Base-by-base conservation (phyloP, 2,888 invertebrate species). In the Liodrosophila aerea region DNA sequence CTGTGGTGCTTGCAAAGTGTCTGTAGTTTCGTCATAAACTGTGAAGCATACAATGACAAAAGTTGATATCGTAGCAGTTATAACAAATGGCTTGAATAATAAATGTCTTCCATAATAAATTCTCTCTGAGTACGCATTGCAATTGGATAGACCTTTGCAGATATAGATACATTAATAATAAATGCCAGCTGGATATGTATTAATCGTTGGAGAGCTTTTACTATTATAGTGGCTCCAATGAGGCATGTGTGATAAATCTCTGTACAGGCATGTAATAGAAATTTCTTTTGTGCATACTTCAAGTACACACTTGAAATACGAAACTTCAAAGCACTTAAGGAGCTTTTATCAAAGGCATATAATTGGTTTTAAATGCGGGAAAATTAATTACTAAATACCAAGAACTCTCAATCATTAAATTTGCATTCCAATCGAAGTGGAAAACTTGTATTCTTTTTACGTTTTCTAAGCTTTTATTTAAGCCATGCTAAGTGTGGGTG, bases 81-180 rank as follows among this genome's bases (percentile, higher is more conserved):
- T 39, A 39, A 70, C 58, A 70, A 62, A 70, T 39, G 57, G 33
- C 41, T 46, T 2, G 16, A 12, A 31, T 29, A 30, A 49, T 61
- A 61, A 69, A 61, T 57, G 30, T 8, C 30, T n/a, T 7, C 15
- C n/a, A 41, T 50, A 50, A 53, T 59, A 65, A 64, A 59, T 62
- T 61, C 12, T n/a, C 12, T 9, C 12, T 12, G 27, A 39, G 54
- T 61, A 37, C 43, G 11, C 43, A 15, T 7, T 52, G 56, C 36
- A n/a, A n/a, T n/a, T n/a, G n/a, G n/a, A n/a, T n/a, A n/a, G n/a
- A n/a, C n/a, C n/a, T n/a, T n/a, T n/a, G n/a, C n/a, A n/a, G n/a
- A n/a, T n/a, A n/a, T n/a, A n/a, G n/a, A n/a, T n/a, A n/a, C n/a
- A n/a, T n/a, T n/a, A n/a, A n/a, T n/a, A n/a, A n/a, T n/a, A n/a